phyloP scores from a whole-genome alignment of 2,888 invertebrate species.

The Sussaba pulchella region DNA sequence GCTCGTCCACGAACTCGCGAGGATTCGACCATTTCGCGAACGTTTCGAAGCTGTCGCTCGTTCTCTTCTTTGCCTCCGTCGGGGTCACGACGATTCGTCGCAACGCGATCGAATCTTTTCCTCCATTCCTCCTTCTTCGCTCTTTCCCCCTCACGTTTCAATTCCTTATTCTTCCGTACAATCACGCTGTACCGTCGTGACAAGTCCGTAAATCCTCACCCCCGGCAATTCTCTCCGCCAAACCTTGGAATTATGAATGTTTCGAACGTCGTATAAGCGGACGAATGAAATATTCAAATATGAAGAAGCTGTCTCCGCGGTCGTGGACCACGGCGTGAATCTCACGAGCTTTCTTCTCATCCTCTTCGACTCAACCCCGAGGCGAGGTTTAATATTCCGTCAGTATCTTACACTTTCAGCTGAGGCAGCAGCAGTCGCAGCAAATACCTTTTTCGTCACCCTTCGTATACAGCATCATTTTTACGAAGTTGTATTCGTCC shows the following conservation, averaged over 20 bases:
- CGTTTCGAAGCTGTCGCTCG: no score
- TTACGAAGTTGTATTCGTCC: background rate
- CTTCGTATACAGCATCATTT: slow-evolving; percentile 1
- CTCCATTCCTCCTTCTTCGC: background rate
- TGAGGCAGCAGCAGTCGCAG: slow-evolving; percentile 12
- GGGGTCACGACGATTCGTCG: background rate
- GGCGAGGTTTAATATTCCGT: slow-evolving; percentile 36
- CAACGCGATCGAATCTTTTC: background rate
- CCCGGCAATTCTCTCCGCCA: slow-evolving; percentile 1
- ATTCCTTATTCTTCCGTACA: background rate
- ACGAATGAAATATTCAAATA: slow-evolving; percentile 77
- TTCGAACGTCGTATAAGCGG: slow-evolving; percentile 70
- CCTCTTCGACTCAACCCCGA: slow-evolving; percentile 8
- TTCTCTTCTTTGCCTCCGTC: no score
- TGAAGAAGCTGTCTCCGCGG: slow-evolving; percentile 52
- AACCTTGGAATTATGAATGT: slow-evolving; percentile 74
- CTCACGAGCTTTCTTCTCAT: slow-evolving; percentile 29
- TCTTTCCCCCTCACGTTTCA: background rate
- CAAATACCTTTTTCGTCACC: background rate
- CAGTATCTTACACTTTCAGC: slow-evolving; percentile 36
- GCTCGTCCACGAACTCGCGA: no score
- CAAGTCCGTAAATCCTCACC: slow-evolving; percentile 20
- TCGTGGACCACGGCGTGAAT: slow-evolving; percentile 26
- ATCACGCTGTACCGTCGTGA: slow-evolving; percentile 17
- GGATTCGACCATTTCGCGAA: no score